Percentiles rank a stretch among this genome's conserved stretches.
Evolutionary conservation across 2,797 vertebrate genomes (phyloP).

Genomic region (Notolepis coatsorum): DNA sequence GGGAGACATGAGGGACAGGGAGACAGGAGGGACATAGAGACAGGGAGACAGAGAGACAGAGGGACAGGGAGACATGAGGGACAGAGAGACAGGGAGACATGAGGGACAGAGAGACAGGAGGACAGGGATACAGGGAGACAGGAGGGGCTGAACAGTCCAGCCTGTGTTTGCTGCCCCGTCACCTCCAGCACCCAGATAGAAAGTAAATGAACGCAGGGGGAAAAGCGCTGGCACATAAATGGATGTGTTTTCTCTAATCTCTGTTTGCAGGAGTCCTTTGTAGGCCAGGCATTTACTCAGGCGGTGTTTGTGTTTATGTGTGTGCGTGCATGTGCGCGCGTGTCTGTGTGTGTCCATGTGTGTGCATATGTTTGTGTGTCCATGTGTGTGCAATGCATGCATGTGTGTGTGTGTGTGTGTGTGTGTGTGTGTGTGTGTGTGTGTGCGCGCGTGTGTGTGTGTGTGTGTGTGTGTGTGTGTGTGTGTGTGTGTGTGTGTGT

Average conservation of each 20-base stretch:
- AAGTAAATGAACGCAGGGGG: conserved; percentile 68
- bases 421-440: conserved; percentile 19
- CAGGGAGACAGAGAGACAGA: no score
- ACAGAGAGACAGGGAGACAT: no score
- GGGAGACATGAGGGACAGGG: no score
- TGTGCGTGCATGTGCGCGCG: no score
- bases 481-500: conserved; percentile 16
- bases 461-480: not conserved
- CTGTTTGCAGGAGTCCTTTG: conserved; percentile 67
- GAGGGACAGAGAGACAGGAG: no score
- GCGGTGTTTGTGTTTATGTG: not conserved
- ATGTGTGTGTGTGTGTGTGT: conserved; percentile 6
- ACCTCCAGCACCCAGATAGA: conserved; percentile 1
- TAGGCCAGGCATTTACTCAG: conserved; percentile 37
- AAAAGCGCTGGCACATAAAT: conserved; percentile 65
- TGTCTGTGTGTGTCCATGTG: no score
- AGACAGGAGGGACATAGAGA: no score
- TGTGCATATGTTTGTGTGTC: no score
- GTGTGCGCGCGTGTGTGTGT: conserved; percentile 22
- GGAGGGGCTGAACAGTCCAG: no score
- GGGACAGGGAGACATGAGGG: no score
- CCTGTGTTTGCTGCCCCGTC: conserved; percentile 40
- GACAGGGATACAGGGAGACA: no score
- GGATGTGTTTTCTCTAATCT: conserved; percentile 73
- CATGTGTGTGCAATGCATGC: not conserved